Evolutionary conservation across 2,113 vertebrate species (phyloP), one percentile per base, ranked within the genome.

Genomic region (Scomber colias): DNA sequence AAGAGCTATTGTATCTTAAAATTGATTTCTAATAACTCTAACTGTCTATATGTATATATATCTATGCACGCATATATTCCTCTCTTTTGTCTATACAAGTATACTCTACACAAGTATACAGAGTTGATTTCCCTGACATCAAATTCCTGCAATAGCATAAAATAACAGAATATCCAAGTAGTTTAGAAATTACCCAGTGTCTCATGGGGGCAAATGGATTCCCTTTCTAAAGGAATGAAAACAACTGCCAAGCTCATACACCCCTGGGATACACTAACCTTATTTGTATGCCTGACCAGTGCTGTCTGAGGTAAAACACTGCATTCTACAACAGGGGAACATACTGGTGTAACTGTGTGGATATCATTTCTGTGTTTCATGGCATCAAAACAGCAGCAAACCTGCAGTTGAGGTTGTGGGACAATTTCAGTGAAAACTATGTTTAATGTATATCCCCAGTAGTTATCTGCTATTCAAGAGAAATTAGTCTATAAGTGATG

Each of bases 281-380:
- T 66, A 89, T 91, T 89, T 77, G 83, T 89, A 90, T 91, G 82
- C 85, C 60, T 63, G 79, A 73, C 74, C 59, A 3, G 63, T 40
- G 46, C 53, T 8, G 61, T 77, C 73, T 75, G 57, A 69, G 80
- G 73, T 77, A 61, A 73, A 85, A 60, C 60, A 67, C 71, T 63
- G 69, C 65, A 63, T 82, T 79, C 27, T 30, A 59, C 60, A 59
- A 27, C 5, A 2, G 16, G 72, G 68, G 59, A 70, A 77, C 64
- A 64, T 40, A 67, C 48, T 17, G 11, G 10, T 56, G 21, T 3
- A 69, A 27, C 57, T 3, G 8, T 74, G 63, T 50, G 59, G 51
- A 82, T 46, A 59, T 55, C 51, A 40, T 77, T n/a, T 31, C 46
- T 24, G 51, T 21, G 61, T 48, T 51, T 50, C 31, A 16, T 40